Evolutionary conservation across 1,140 invertebrate genomes (phyloP).

Genomic region (Drosophila parvula): DNA sequence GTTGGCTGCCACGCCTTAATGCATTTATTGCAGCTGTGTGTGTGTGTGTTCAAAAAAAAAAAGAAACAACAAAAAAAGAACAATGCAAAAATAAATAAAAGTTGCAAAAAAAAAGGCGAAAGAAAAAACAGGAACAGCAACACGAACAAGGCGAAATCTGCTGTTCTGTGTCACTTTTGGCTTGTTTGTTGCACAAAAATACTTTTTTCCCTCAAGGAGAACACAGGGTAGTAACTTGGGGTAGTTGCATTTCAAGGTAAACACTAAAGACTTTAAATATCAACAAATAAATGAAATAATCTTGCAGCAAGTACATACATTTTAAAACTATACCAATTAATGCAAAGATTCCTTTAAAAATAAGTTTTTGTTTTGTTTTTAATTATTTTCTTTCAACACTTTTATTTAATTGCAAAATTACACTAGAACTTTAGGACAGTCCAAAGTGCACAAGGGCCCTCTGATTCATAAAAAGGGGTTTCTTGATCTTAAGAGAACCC

Average conservation of each 20-base stretch:
- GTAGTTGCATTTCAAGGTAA: background rate
- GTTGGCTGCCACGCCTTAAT: conserved; percentile 42
- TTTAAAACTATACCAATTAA: background rate
- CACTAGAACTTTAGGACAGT: too few species aligned
- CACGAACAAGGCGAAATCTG: conserved; percentile 49
- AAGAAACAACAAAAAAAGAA: conserved; percentile 3
- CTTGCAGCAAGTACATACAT: too few species aligned
- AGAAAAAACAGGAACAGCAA: conserved; percentile 25
- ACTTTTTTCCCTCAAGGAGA: conserved; percentile 51
- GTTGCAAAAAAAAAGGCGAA: background rate
- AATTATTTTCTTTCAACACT: background rate
- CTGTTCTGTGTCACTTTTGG: conserved; percentile 76
- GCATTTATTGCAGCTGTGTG: conserved; percentile 29
- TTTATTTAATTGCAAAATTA: background rate
- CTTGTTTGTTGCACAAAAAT: conserved; percentile 72
- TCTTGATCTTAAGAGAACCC: too few species aligned
- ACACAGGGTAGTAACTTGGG: conserved; percentile 11
- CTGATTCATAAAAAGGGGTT: background rate
- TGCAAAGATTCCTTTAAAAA: too few species aligned
- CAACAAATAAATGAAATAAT: background rate
- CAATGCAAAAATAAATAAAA: conserved; percentile 10
- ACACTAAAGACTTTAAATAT: too few species aligned
- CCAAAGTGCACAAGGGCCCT: background rate
- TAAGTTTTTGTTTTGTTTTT: too few species aligned
- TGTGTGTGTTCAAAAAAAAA: conserved; percentile 21